Conservation (phyloP, 2,113 vertebrate genomes). For the Eclectus roratus region DNA sequence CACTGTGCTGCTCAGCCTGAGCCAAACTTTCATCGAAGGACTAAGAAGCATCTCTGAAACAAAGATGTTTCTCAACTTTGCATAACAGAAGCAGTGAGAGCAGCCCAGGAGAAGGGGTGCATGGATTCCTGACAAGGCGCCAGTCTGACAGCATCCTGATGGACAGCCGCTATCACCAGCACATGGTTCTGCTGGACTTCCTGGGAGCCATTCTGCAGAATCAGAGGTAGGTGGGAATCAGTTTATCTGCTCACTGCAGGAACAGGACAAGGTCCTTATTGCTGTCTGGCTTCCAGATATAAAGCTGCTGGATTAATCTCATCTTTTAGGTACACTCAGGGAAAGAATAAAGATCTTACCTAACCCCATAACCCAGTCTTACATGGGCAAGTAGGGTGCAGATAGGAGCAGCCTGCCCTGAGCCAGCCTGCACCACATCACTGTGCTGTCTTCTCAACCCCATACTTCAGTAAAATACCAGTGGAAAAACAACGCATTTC, state of each 20-base stretch:
- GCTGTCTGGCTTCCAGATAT: neutral
- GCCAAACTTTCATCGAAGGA: neutral
- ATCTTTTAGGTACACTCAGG: neutral
- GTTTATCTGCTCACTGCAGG: neutral
- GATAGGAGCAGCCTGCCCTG: neutral
- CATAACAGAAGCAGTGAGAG: neutral
- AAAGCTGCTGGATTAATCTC: neutral
- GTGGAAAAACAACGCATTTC: neutral
- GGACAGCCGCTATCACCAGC: constrained; percentile 63
- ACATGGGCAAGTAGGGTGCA: neutral
- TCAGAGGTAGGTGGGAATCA: constrained; percentile 49
- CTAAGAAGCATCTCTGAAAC: neutral
- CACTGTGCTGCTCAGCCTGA: neutral
- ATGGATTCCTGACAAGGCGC: constrained; percentile 35
- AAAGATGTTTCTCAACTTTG: neutral
- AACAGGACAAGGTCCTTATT: neutral
- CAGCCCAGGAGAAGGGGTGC: constrained; percentile 43
- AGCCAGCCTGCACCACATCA: neutral
- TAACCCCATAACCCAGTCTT: neutral
- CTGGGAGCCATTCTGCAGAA: constrained; percentile 65
- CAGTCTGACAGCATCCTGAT: constrained; percentile 64
- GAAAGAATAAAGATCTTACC: neutral
- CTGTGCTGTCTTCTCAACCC: neutral
- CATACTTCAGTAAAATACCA: neutral
- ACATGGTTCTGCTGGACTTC: constrained; percentile 57